Conservation (phyloP, 2,113 vertebrate species). For the Eolophus roseicapilla region DNA sequence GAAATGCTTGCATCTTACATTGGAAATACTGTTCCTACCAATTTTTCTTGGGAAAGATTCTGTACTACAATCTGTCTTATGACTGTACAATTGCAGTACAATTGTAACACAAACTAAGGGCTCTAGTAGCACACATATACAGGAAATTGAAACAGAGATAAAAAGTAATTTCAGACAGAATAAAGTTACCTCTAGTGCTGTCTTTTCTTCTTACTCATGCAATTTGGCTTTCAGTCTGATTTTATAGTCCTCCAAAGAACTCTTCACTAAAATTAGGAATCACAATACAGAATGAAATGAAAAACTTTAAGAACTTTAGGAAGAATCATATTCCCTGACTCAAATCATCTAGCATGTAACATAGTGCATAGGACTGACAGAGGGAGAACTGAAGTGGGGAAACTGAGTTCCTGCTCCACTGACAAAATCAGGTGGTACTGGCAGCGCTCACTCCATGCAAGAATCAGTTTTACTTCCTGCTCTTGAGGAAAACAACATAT, state of each 20-base stretch:
- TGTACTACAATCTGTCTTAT: background rate
- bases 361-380: background rate
- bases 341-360: background rate
- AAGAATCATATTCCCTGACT: background rate
- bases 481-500: background rate
- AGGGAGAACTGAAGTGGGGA: background rate
- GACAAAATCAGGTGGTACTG: background rate
- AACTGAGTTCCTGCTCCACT: background rate
- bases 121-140: background rate
- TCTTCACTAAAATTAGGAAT: background rate
- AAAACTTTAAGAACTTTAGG: background rate
- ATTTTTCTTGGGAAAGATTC: background rate
- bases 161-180: background rate
- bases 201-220: background rate
- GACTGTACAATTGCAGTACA: background rate
- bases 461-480: background rate
- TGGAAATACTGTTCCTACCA: background rate
- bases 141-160: background rate
- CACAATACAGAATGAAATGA: background rate
- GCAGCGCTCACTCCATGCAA: background rate
- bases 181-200: background rate
- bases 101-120: background rate
- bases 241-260: background rate
- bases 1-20: background rate
- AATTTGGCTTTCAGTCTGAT: background rate